phyloP scores from a whole-genome alignment of 2,113 vertebrate species.

The Peromyscus californicus region DNA sequence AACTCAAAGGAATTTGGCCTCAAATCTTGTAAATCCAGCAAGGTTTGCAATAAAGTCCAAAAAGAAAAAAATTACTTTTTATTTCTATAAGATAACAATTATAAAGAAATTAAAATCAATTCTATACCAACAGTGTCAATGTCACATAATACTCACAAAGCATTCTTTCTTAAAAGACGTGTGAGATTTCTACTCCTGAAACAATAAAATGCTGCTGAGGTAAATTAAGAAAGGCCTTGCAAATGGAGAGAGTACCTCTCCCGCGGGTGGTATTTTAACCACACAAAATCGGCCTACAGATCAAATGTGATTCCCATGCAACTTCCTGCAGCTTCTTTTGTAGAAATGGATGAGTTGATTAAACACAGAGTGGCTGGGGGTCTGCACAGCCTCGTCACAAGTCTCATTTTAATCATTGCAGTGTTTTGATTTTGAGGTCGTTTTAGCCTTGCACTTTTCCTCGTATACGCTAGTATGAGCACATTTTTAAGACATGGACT shows the following conservation, averaged over 20 bases:
- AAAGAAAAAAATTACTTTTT: neutral
- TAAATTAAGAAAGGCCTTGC: slow-evolving; percentile 13
- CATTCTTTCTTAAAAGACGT: neutral
- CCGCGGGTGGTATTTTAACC: neutral
- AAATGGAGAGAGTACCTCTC: neutral
- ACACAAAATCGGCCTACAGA: neutral
- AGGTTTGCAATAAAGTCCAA: neutral
- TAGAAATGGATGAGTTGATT: neutral
- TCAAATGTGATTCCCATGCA: neutral
- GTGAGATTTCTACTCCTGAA: neutral
- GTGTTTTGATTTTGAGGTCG: neutral
- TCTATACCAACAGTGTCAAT: neutral
- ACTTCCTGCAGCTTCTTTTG: neutral
- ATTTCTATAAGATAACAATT: neutral
- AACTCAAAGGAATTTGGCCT: slow-evolving; percentile 26
- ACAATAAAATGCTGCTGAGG: neutral
- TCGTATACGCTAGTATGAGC: slow-evolving; percentile 13
- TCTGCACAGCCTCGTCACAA: neutral
- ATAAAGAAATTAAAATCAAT: slow-evolving; percentile 13
- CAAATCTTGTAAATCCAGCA: neutral
- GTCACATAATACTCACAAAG: neutral
- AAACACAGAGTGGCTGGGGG: neutral
- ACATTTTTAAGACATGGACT: slow-evolving; percentile 8
- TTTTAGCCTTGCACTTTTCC: neutral
- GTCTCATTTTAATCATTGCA: neutral